Base-by-base conservation (phyloP, 2,113 vertebrate species). In the Callionymus lyra region DNA sequence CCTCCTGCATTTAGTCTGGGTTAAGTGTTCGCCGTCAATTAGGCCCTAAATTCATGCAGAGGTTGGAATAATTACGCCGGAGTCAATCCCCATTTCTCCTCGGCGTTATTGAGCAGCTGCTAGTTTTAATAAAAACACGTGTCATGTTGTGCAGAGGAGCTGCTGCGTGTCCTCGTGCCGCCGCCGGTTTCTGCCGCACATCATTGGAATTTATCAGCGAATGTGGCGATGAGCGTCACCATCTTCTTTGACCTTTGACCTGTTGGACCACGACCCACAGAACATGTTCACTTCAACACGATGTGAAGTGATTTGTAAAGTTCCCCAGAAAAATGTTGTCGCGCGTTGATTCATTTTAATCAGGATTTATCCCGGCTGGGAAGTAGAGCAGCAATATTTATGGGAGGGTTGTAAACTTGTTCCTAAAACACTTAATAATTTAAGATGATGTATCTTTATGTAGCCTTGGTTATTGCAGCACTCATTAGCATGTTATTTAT, bases 1-100 rank as follows among this genome's bases (percentile, higher is more conserved):
- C 59, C 60, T 53, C 51, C 51, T 74, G 63, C 66, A 53, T 76
- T 74, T 72, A 66, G 61, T 50, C 76, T 57, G 72, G 74, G 72
- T 82, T 82, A 76, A 84, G 80, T 82, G 75, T 86, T 84, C 78
- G 68, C 81, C 85, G 87, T 88, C 88, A 89, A 84, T 90, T 90
- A 88, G 86, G 87, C 80, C 68, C 80, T 27, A 72, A 85, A 90
- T 87, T 89, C 89, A 88, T 88, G 88, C 88, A 86, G 86, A 82
- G 70, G 87, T 87, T 87, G 88, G 79, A 84, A 84, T 88, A 91
- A 96, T 94, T 93, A 94, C 84, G 84, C 87, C 84, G 85, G 86
- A 91, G 91, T 91, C 90, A 90, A 91, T 94, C 88, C 87, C 86
- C 85, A 91, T 94, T 90, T 89, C 87, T 89, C 85, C 87, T 90